Evolutionary conservation across 2,888 invertebrate species (phyloP).

Genomic region (Brachynemurus nebulosus): DNA sequence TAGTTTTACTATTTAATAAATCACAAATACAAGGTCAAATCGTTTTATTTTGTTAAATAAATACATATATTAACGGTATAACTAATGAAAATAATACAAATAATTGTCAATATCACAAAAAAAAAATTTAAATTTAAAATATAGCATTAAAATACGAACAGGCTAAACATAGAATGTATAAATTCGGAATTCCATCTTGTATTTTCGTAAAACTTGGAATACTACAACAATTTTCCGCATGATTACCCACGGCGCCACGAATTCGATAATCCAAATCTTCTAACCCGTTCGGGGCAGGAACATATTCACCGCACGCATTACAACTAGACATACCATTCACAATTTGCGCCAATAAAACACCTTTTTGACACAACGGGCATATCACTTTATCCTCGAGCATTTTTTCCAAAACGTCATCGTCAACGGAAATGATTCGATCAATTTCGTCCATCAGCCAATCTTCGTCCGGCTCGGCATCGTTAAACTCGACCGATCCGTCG

Average conservation of each 20-base stretch:
- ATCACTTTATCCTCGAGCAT: constrained; percentile 5
- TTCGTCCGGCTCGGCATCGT: neutral
- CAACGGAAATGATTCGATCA: constrained; percentile 3
- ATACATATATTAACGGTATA: no score
- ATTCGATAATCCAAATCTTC: neutral
- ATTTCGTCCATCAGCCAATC: constrained; percentile 5
- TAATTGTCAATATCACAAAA: constrained; percentile 3
- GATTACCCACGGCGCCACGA: neutral
- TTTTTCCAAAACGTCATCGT: neutral
- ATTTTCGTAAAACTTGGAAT: constrained; percentile 2
- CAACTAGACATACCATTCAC: constrained; percentile 2
- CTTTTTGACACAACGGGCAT: constrained; percentile 7
- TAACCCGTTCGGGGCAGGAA: constrained; percentile 7
- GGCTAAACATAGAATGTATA: constrained; percentile 3
- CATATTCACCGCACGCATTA: neutral
- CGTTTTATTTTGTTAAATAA: no score
- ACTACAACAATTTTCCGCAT: neutral
- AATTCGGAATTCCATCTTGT: neutral
- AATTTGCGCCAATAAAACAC: neutral
- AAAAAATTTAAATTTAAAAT: neutral
- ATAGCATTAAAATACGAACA: constrained; percentile 5
- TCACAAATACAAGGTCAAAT: no score
- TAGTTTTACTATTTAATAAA: no score
- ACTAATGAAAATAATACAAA: neutral
- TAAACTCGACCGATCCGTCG: neutral